Percentiles rank a stretch among this genome's conserved stretches.
Evolutionary conservation across 2,888 invertebrate species (phyloP).

Genomic region (Drosophila pseudotakahashii): DNA sequence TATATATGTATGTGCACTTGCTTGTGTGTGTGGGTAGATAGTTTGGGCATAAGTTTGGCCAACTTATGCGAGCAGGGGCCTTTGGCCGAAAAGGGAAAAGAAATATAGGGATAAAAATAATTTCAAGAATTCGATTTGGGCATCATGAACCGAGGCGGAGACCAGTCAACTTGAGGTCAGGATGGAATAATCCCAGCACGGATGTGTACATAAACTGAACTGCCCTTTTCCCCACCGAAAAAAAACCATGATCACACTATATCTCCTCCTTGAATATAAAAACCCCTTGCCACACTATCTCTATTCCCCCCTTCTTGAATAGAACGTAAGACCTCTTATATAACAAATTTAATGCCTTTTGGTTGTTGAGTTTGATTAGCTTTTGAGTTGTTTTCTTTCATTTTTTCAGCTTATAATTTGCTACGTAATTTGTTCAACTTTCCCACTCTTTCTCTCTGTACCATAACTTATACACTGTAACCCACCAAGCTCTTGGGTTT

Average conservation of each 20-base stretch:
- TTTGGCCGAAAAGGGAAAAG: constrained; percentile 14
- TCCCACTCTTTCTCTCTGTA: constrained; percentile 32
- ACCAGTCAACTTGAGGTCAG: constrained; percentile 33
- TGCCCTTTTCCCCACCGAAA: constrained; percentile 1
- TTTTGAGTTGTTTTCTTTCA: constrained; percentile 41
- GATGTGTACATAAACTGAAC: constrained; percentile 39
- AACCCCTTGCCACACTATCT: not conserved
- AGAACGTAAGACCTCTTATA: constrained; percentile 36
- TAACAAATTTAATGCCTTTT: constrained; percentile 44
- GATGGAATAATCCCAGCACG: constrained; percentile 14
- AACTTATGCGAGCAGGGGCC: constrained; percentile 38
- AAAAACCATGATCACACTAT: not conserved
- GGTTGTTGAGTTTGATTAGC: constrained; percentile 44
- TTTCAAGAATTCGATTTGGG: constrained; percentile 51
- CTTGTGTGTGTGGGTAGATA: constrained; percentile 47
- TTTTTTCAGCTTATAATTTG: constrained; percentile 53
- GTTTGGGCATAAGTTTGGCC: constrained; percentile 54
- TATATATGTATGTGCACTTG: constrained; percentile 18
- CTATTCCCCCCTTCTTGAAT: not conserved
- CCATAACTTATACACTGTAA: constrained; percentile 76
- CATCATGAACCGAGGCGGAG: constrained; percentile 39
- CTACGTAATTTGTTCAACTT: constrained; percentile 30
- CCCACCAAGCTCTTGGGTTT: constrained; percentile 76
- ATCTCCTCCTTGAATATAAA: not conserved
- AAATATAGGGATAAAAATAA: constrained; percentile 17